These are phyloP conservation scores for Xanthia togata DNA, from an alignment of 2,888 invertebrate genomes.

Conservation along the genomic window DNA sequence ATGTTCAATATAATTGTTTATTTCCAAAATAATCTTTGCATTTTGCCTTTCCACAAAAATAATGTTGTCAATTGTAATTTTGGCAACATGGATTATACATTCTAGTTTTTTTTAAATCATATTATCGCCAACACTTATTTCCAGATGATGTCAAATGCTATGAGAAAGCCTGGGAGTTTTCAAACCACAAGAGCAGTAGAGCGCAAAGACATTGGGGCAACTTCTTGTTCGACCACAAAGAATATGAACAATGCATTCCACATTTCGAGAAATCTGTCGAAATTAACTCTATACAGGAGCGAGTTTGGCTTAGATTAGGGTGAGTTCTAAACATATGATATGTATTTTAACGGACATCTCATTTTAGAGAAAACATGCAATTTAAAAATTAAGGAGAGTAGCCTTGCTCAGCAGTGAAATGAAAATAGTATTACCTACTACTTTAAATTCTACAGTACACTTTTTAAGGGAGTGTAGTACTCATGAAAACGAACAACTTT, in stretches of 20 bases:
- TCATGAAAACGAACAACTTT: background rate
- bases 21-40: background rate
- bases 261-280: constrained; percentile 95
- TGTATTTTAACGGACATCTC: background rate
- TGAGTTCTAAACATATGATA: constrained; percentile 67
- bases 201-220: constrained; percentile 97
- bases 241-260: constrained; percentile 94
- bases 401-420: background rate
- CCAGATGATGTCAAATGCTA: constrained; percentile 94
- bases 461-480: background rate
- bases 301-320: constrained; percentile 96
- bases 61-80: background rate
- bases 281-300: constrained; percentile 96
- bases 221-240: constrained; percentile 93
- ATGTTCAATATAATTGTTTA: background rate
- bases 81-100: constrained; percentile 5
- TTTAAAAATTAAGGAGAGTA: background rate
- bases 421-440: background rate
- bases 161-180: constrained; percentile 97
- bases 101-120: constrained; percentile 12
- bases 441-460: background rate
- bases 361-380: background rate
- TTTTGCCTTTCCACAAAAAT: background rate
- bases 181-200: constrained; percentile 94
- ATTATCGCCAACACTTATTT: background rate